phyloP scores from a whole-genome alignment of 2,113 vertebrate species.

The Crotalus viridis region DNA sequence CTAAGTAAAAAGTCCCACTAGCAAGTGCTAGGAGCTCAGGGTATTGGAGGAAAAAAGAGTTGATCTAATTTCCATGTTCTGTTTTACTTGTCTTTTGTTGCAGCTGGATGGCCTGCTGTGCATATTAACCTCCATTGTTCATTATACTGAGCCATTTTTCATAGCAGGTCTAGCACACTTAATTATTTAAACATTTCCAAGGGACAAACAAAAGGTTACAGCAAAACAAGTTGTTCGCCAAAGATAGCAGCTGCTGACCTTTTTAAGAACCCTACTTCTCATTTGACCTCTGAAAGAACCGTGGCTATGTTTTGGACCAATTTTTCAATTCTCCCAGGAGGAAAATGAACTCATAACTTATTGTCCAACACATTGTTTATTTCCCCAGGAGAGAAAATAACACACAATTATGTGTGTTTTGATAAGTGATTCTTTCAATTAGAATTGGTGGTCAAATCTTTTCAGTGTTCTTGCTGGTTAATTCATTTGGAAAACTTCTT shows the following conservation, averaged over 20 bases:
- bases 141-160: constrained; percentile 11
- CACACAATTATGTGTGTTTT: constrained; percentile 21
- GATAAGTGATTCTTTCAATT: constrained; percentile 17
- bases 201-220: constrained; percentile 50
- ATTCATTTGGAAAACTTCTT: background rate
- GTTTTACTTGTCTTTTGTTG: constrained; percentile 35
- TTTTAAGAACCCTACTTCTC: constrained; percentile 38
- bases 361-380: constrained; percentile 5
- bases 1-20: background rate
- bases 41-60: constrained; percentile 2
- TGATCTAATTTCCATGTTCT: constrained; percentile 33
- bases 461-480: background rate
- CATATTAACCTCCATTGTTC: constrained; percentile 27
- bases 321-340: constrained; percentile 33
- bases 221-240: constrained; percentile 31
- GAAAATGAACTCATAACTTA: background rate
- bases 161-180: constrained; percentile 32
- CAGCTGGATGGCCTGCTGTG: background rate
- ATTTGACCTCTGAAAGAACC: constrained; percentile 55
- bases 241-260: constrained; percentile 48
- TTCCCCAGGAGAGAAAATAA: constrained; percentile 24
- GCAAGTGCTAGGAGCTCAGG: background rate
- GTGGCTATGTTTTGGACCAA: constrained; percentile 13
- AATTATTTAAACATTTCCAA: constrained; percentile 50
- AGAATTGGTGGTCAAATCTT: background rate